These are phyloP conservation scores for Tychaedon coryphoeus DNA, from an alignment of 2,113 vertebrate genomes.

Conservation along the genomic window DNA sequence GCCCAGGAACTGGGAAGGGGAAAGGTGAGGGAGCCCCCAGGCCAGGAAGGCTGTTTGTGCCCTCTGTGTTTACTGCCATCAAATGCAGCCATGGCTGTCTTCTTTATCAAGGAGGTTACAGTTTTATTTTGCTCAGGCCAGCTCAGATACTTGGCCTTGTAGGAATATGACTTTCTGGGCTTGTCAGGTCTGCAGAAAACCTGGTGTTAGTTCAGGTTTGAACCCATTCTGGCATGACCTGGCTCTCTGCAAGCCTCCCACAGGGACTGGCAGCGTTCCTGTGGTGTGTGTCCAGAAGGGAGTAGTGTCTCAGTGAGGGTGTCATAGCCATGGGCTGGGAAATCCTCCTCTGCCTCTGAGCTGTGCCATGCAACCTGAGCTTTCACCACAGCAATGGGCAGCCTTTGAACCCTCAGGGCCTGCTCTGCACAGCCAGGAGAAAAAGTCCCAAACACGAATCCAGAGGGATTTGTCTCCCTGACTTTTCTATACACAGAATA, in stretches of 20 bases:
- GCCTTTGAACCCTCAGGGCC: not conserved
- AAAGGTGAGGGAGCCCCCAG: not conserved
- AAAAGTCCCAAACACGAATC: not conserved
- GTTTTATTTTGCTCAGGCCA: not conserved
- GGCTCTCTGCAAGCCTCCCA: not conserved
- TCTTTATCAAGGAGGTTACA: not conserved
- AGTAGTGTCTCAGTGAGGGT: not conserved
- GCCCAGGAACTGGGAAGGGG: not conserved
- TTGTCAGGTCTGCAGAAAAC: not conserved
- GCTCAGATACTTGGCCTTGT: fast-evolving
- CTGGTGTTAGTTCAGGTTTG: not conserved
- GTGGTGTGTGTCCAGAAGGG: not conserved
- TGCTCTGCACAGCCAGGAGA: not conserved
- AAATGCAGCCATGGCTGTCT: not conserved
- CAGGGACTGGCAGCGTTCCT: not conserved
- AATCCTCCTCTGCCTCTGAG: not conserved
- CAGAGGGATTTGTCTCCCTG: not conserved
- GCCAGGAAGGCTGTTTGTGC: not conserved
- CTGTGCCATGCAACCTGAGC: not conserved
- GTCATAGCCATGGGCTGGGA: not conserved
- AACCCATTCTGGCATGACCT: not conserved
- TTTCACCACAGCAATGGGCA: not conserved
- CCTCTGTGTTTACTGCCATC: not conserved
- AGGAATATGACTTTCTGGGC: not conserved
- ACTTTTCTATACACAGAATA: not conserved